phyloP scores from a whole-genome alignment of 2,888 invertebrate genomes.

The Metacarcinus magister region DNA sequence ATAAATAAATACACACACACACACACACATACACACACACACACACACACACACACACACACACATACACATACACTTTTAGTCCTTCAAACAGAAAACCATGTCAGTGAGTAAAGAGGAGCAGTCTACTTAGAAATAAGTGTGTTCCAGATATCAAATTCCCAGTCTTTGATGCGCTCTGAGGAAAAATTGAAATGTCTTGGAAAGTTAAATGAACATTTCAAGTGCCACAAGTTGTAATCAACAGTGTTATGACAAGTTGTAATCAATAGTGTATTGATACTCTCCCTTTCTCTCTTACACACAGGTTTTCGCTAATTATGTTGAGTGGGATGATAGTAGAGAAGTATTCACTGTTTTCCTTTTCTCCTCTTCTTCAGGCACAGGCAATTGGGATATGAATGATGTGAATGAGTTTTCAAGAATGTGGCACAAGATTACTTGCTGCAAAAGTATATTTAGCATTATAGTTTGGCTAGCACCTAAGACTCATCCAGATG shows the following conservation, averaged over 20 bases:
- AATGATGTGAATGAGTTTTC: no score
- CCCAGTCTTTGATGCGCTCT: not conserved
- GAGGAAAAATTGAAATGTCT: not conserved
- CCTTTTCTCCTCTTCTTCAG: no score
- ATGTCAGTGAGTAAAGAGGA: not conserved
- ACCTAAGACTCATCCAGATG: no score
- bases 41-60: conserved; percentile 44
- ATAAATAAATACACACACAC: conserved; percentile 1
- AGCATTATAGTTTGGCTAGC: no score
- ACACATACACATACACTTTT: not conserved
- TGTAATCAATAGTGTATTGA: not conserved
- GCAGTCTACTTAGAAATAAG: not conserved
- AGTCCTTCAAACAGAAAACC: not conserved
- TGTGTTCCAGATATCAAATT: not conserved
- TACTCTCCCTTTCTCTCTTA: not conserved
- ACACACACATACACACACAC: conserved; percentile 43
- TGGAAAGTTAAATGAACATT: not conserved
- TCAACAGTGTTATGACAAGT: not conserved
- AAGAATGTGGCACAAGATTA: no score
- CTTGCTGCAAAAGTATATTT: no score
- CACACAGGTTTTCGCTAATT: no score
- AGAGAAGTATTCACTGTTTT: no score
- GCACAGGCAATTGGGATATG: no score
- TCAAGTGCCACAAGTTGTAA: not conserved
- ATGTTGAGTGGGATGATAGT: no score